phyloP scores from a whole-genome alignment of 2,113 vertebrate species.

The Coturnix japonica region DNA sequence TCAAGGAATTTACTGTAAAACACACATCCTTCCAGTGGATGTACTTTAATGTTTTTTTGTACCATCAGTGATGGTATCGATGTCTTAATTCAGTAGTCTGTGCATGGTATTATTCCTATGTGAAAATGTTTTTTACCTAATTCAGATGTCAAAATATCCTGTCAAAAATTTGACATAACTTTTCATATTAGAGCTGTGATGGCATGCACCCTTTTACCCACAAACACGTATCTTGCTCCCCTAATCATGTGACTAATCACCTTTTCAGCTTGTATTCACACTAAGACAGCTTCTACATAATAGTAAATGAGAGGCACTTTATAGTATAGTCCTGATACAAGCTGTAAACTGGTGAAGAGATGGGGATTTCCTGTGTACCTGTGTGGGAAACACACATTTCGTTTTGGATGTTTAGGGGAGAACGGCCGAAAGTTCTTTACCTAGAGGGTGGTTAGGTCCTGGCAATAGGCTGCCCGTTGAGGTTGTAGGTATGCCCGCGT shows the following conservation, averaged over 20 bases:
- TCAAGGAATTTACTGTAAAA: neutral
- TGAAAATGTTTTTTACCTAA: neutral
- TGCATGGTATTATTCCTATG: neutral
- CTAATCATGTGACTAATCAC: neutral
- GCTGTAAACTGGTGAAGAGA: neutral
- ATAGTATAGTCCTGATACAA: neutral
- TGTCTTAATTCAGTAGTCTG: neutral
- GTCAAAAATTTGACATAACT: neutral
- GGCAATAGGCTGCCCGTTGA: too few relatives aligned
- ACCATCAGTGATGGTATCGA: neutral
- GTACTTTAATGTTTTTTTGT: neutral
- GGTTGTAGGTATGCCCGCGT: too few relatives aligned
- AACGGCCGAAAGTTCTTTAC: too few relatives aligned
- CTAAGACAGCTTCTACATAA: neutral
- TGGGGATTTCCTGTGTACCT: neutral
- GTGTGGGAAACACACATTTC: too few relatives aligned
- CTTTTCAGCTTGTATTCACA: neutral
- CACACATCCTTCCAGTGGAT: neutral
- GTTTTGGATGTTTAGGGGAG: too few relatives aligned
- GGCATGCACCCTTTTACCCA: neutral
- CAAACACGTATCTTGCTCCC: neutral
- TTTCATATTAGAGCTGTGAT: neutral
- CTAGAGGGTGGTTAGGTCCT: too few relatives aligned
- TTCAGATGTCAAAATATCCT: neutral
- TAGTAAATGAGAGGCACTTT: rapidly evolving